Evolutionary conservation across 2,113 vertebrate genomes (phyloP).

Genomic region (Ictalurus punctatus): DNA sequence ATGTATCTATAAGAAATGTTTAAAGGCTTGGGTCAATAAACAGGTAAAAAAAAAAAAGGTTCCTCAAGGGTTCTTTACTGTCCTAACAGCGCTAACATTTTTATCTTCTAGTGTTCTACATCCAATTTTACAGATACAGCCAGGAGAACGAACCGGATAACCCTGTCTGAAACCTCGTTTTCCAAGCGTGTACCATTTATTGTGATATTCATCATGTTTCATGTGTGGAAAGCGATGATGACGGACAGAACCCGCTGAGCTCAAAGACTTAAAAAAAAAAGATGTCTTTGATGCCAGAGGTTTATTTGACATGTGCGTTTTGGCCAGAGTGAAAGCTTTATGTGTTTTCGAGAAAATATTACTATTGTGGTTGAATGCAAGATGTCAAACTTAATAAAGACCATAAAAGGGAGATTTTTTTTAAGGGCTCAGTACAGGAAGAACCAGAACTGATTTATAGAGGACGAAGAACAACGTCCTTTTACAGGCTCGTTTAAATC

Average conservation of each 20-base stretch:
- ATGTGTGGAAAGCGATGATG: not conserved
- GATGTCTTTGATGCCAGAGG: not conserved
- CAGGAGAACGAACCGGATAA: not conserved
- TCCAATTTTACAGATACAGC: not conserved
- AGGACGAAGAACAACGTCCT: not conserved
- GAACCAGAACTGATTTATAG: not conserved
- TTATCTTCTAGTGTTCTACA: not conserved
- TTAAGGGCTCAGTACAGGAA: not conserved
- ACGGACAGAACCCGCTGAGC: not conserved
- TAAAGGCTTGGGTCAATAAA: not conserved
- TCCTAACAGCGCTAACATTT: not conserved
- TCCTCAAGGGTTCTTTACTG: not conserved
- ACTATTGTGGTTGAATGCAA: not conserved
- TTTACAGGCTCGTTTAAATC: not conserved
- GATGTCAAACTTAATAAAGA: not conserved
- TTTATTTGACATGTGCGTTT: not conserved
- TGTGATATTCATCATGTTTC: not conserved
- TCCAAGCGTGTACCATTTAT: not conserved
- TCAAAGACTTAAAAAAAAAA: not conserved
- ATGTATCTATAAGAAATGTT: not conserved
- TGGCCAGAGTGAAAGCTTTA: not conserved
- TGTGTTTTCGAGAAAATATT: not conserved
- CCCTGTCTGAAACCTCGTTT: not conserved
- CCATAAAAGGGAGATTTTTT: not conserved
- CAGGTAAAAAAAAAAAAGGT: not conserved